Evolutionary conservation across 2,797 vertebrate genomes (phyloP), one percentile per base, ranked within the genome.

Genomic region (Urosaurus nigricauda): DNA sequence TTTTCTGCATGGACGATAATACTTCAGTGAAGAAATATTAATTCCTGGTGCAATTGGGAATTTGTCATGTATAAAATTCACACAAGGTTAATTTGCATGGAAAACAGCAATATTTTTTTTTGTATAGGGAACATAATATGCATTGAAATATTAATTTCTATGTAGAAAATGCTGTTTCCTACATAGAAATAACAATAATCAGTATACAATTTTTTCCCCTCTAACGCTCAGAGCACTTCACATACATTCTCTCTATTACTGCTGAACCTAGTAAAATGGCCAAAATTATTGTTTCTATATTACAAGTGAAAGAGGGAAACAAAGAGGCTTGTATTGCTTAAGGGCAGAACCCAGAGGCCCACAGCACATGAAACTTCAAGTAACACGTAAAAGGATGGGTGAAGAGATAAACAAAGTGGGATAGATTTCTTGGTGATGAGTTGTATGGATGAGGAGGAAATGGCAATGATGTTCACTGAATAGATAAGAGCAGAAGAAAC

Each of bases 281-380:
- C 63, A 80, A 43, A 68, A 80, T 79, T 51, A 68, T 53, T 80
- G 51, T 79, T 70, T 71, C 47, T 47, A 29, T 19, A n/a, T 87
- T 73, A 37, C 35, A 80, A 51, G 32, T 19, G 2, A 47, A 47
- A 70, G 74, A 51, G 24, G 60, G 43, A 68, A 86, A 87, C 7
- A 56, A 4, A 35, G 26, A 80, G 35, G 35, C 12, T 58, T 19
- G 16, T 37, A 51, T 58, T 0, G 5, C 37, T 73, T 40, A 35
- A 32, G 17, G 35, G 65, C 65, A 58, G 40, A 56, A 47, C 13
- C 9, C 0, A 71, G 51, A 5, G 24, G 8, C 37, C 21, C 24
- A 58, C 11, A 58, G 16, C 26, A 40, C 29, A 13, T 43, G 43
- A 5, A 1, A 4, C 63, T 58, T 5, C 37, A 56, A 26, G 3